Evolutionary conservation across 2,888 invertebrate species (phyloP), one percentile per base, ranked within the genome.

Genomic region (Sphecodes monilicornis): DNA sequence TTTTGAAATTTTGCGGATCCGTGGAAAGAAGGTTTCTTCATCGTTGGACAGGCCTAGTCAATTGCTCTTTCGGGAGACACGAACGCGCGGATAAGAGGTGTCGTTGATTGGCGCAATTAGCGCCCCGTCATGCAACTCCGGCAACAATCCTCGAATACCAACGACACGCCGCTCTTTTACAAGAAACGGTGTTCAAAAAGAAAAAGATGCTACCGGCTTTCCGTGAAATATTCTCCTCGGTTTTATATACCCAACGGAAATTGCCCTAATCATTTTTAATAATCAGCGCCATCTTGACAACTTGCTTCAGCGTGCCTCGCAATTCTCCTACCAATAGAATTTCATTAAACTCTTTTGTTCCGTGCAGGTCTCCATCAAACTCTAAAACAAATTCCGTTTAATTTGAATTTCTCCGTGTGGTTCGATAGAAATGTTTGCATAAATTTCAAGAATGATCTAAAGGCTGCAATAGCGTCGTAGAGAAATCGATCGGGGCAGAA

Each of bases 91-190:
- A 18, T 18, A 64, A 64, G 60, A 29, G 60, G 29, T 64, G 60
- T 29, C 60, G 57, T 57, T 57, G 60, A 64, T 64, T 64, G 60
- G 29, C 32, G 29, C 60, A 64, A 64, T 64, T 64, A 57, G 57
- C 57, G 57, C 26, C 57, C 11, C 57, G 57, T 57, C 57, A 5
- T 13, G 26, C 3, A 3, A n/a, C 54, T 57, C 54, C 54, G 54
- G 43, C 54, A 57, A 26, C 57, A 57, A 57, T 57, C 57, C 26
- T 26, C 57, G 57, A 57, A 57, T 57, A 57, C 57, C 57, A 57
- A 57, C 57, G 13, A 26, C 57, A 3, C 57, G 26, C 13, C 11
- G n/a, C 57, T 26, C 57, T 3, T 57, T 57, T 57, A 1, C 57
- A 57, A 57, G 57, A 57, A 57, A 57, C 57, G 13, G 57, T 13